phyloP scores from a whole-genome alignment of 2,113 vertebrate genomes.

The Cyanistes caeruleus region DNA sequence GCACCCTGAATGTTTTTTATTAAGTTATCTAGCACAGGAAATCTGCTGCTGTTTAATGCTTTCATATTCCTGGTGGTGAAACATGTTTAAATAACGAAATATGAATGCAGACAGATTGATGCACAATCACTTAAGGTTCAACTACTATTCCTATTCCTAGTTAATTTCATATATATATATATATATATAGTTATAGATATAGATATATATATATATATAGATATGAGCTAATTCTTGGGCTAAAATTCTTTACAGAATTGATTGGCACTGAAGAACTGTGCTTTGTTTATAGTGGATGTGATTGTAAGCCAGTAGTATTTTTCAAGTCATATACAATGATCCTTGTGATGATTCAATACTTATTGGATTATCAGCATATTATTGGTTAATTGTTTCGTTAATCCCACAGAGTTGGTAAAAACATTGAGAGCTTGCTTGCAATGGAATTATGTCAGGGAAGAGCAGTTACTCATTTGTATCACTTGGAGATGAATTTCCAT shows the following conservation, averaged over 20 bases:
- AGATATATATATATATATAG: background rate
- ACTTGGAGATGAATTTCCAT: background rate
- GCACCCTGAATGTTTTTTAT: slow-evolving; percentile 19
- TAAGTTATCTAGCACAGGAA: slow-evolving; percentile 14
- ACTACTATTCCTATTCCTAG: background rate
- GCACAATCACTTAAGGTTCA: background rate
- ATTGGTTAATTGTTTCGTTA: background rate
- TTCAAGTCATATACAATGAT: background rate
- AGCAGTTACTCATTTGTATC: background rate
- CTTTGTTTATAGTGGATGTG: background rate
- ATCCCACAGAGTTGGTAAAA: background rate
- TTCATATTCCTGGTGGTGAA: background rate
- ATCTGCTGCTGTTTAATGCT: slow-evolving; percentile 10
- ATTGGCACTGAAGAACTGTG: fast-evolving
- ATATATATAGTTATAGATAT: too few relatives aligned
- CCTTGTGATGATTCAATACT: background rate
- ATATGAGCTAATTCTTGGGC: background rate
- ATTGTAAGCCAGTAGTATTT: background rate
- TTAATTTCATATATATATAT: background rate
- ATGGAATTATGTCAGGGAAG: background rate
- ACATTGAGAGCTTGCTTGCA: background rate
- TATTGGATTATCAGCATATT: background rate
- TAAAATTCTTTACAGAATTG: background rate
- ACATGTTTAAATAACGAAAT: background rate
- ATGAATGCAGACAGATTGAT: background rate